Evolutionary conservation across 2,113 vertebrate genomes (phyloP).

Genomic region (Emydura subglobosa): DNA sequence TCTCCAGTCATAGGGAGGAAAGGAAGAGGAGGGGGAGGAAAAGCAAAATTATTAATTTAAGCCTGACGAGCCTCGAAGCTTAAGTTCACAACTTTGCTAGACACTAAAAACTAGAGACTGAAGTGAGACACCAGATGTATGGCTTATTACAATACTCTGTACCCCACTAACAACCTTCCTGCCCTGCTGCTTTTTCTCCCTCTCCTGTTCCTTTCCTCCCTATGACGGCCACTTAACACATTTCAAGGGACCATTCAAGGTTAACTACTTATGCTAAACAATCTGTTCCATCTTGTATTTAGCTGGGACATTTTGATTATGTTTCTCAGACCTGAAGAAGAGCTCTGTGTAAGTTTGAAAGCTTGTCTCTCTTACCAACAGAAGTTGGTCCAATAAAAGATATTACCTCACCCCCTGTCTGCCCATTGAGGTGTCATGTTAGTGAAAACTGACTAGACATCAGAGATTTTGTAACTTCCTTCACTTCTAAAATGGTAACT

Average conservation of each 20-base stretch:
- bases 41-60: background rate
- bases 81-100: background rate
- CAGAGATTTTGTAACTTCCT: accelerated
- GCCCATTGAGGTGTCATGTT: accelerated
- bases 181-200: background rate
- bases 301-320: background rate
- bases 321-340: background rate
- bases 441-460: accelerated
- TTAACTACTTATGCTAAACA: background rate
- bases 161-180: background rate
- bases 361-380: background rate
- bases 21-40: background rate
- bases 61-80: background rate
- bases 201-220: background rate
- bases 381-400: no score
- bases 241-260: no score
- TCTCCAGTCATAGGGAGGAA: background rate
- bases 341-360: background rate
- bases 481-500: background rate
- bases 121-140: background rate
- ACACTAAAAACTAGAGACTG: background rate
- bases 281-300: background rate
- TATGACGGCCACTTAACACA: background rate
- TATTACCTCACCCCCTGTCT: background rate
- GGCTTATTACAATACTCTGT: background rate